Evolutionary conservation across 2,888 invertebrate species (phyloP).

Genomic region (Platycheirus albimanus): DNA sequence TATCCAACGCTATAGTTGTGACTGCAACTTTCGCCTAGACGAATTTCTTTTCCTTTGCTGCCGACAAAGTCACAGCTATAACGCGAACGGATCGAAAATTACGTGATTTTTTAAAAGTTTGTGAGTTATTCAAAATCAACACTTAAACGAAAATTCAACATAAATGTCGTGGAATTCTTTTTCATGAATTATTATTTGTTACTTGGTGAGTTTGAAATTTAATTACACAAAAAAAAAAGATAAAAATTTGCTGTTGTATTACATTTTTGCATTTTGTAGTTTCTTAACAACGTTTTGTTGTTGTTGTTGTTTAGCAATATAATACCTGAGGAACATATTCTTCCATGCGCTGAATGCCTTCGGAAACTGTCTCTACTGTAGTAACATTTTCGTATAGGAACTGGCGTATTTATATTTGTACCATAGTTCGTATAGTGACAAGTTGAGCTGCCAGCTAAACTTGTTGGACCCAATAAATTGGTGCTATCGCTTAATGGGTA

Average conservation of each 20-base stretch:
- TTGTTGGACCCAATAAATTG: slow-evolving; percentile 82
- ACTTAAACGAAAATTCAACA: slow-evolving; percentile 37
- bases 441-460: slow-evolving; percentile 79
- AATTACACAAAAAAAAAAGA: slow-evolving; percentile 46
- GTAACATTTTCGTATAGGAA: slow-evolving; percentile 82
- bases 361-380: slow-evolving; percentile 82
- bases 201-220: slow-evolving; percentile 42
- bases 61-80: slow-evolving; percentile 44
- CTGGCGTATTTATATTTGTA: slow-evolving; percentile 82
- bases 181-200: slow-evolving; percentile 52
- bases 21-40: slow-evolving; percentile 12
- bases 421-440: slow-evolving; percentile 82
- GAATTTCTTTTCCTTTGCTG: neutral
- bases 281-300: slow-evolving; percentile 63
- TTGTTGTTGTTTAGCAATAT: slow-evolving; percentile 69
- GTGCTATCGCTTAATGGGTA: slow-evolving; percentile 83
- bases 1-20: slow-evolving; percentile 45
- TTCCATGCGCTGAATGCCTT: slow-evolving; percentile 83
- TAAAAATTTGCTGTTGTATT: slow-evolving; percentile 51
- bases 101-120: slow-evolving; percentile 50
- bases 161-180: slow-evolving; percentile 71
- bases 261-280: slow-evolving; percentile 67
- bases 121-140: slow-evolving; percentile 56
- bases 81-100: slow-evolving; percentile 29
- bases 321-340: slow-evolving; percentile 82